These are phyloP conservation scores for Plumapathes pennacea DNA, from an alignment of 92 coral and sea anemone genomes.

Conservation along the genomic window DNA sequence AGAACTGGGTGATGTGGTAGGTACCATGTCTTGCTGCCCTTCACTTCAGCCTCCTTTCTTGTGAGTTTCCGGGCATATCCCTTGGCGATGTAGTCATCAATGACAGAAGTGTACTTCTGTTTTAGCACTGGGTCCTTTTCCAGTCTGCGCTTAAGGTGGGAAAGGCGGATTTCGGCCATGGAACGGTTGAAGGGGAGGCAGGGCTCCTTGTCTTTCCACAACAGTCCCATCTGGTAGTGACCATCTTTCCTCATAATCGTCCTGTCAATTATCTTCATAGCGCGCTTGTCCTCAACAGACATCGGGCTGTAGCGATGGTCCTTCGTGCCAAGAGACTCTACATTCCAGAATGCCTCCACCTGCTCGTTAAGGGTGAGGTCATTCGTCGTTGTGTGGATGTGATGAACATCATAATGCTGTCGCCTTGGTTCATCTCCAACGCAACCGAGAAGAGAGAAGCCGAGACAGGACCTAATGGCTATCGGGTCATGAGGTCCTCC, in stretches of 20 bases:
- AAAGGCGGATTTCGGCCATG: constrained; percentile 22
- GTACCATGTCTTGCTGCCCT: constrained; percentile 2
- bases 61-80: constrained; percentile 14
- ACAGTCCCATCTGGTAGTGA: constrained; percentile 35
- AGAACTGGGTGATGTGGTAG: constrained; percentile 43
- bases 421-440: constrained; percentile 2
- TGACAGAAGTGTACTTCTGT: constrained; percentile 10
- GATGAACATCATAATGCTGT: constrained; percentile 8
- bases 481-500: constrained; percentile 28
- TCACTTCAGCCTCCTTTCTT: not conserved
- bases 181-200: constrained; percentile 20
- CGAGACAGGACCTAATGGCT: constrained; percentile 42
- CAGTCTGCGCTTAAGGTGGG: constrained; percentile 17
- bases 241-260: constrained; percentile 19
- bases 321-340: constrained; percentile 6
- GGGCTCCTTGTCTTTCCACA: constrained; percentile 6
- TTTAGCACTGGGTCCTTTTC: constrained; percentile 12
- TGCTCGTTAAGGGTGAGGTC: constrained; percentile 3
- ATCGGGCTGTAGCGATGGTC: constrained; percentile 13
- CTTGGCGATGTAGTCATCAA: constrained; percentile 16
- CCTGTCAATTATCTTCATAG: constrained; percentile 18
- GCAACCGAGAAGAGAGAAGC: constrained; percentile 34
- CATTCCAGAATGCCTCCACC: constrained; percentile 7
- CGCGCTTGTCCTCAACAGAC: constrained; percentile 25
- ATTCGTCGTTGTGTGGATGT: constrained; percentile 1